Base-by-base conservation (phyloP, 2,797 vertebrate genomes). In the Pseudochirops cupreus region DNA sequence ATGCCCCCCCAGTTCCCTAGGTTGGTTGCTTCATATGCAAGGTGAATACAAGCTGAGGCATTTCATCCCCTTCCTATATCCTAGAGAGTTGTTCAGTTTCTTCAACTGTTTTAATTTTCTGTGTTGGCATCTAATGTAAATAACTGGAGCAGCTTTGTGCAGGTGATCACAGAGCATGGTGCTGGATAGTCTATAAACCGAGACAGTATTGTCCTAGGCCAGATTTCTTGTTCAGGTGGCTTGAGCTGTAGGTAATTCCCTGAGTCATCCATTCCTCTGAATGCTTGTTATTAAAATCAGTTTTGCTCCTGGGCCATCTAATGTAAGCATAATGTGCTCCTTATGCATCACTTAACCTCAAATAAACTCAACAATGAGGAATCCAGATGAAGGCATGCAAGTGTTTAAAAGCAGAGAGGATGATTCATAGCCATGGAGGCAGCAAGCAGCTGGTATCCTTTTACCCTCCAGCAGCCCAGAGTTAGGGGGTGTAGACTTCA, bases 341-440 rank as follows among this genome's bases (percentile, higher is more conserved):
- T 91, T 56, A 53, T 90, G 91, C 90, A 54, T 93, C 74, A 56
- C 56, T 94, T 95, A 92, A 87, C 95, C 94, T 96, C 95, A 92
- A 52, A 52, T 94, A 94, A 91, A 95, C 52, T 92, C 94, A 57
- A 91, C 92, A 89, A 7, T 55, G 56, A 56, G 55, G 90, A 50
- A 57, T 94, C 94, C 74, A 74, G 52, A 52, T 90, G 28, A 91
- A 97, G 58, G 59, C 29, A 2, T 7, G 87, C 26, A 91, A 82
- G 59, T 16, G 10, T 89, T 96, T 92, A 55, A 91, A 55, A 94
- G 90, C 62, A 57, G 92, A 12, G 7, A n/a, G n/a, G 39, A 92
- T 54, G 74, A 82, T 39, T 92, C 87, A 28, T 39, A 26, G 59
- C 31, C 91, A 12, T 39, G 21, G n/a, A 97, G 94, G n/a, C 0